phyloP scores from a whole-genome alignment of 53 echinoderm and acorn worm species.

The Arbacia lixula region DNA sequence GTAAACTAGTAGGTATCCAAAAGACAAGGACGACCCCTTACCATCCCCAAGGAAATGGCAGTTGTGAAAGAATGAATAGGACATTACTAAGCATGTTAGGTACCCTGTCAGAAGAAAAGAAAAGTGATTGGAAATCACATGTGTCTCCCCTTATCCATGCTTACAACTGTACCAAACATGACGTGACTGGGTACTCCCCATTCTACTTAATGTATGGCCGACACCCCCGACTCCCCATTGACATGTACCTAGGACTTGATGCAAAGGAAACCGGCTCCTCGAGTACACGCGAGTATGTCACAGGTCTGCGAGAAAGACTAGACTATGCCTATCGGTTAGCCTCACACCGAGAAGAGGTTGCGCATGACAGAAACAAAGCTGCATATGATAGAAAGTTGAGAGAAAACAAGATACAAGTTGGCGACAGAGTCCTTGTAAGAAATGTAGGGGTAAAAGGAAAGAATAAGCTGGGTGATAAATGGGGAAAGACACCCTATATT shows the following conservation, averaged over 20 bases:
- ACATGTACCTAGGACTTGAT: slow-evolving; percentile 37
- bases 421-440: slow-evolving; percentile 51
- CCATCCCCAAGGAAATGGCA: slow-evolving; percentile 65
- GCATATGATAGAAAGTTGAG: not conserved
- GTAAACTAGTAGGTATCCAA: slow-evolving; percentile 37
- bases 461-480: slow-evolving; percentile 43
- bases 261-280: not conserved
- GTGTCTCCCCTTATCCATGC: slow-evolving; percentile 66
- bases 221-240: slow-evolving; percentile 55
- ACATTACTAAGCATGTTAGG: slow-evolving; percentile 64
- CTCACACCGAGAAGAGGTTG: slow-evolving; percentile 2
- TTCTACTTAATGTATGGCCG: slow-evolving; percentile 73
- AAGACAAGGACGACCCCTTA: slow-evolving; percentile 63
- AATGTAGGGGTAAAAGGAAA: slow-evolving; percentile 28
- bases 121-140: slow-evolving; percentile 65
- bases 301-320: slow-evolving; percentile 3
- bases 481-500: slow-evolving; percentile 36
- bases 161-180: slow-evolving; percentile 60
- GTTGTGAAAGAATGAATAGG: slow-evolving; percentile 61
- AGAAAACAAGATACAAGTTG: slow-evolving; percentile 9
- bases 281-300: slow-evolving; percentile 14
- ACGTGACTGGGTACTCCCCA: slow-evolving; percentile 60
- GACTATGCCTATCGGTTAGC: slow-evolving; percentile 43
- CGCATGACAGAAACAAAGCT: not conserved
- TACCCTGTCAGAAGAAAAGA: slow-evolving; percentile 41